Evolutionary conservation across 2,888 invertebrate genomes (phyloP), one percentile per base, ranked within the genome.

Genomic region (Patella depressa): DNA sequence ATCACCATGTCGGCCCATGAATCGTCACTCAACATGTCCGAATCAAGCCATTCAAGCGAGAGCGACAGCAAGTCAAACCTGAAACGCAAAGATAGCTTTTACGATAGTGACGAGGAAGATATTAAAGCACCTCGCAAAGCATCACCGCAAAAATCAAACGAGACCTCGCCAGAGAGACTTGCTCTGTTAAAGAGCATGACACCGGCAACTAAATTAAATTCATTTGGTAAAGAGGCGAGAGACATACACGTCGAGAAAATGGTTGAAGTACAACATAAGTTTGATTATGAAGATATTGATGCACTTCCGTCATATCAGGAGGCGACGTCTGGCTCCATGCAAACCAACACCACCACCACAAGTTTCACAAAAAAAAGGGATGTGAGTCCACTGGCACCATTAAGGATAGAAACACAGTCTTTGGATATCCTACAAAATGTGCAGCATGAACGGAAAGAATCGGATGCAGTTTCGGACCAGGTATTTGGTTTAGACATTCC

Each of bases 21-120:
- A 24, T 15, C 72, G n/a, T 53, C 72, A 11, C 19, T n/a, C 11
- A n/a, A 65, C 65, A 29, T n/a, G n/a, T 11, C 72, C 34, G 45
- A 71, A 71, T 53, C 72, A 34, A 34, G 12, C n/a, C 72, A 34
- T n/a, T 53, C 72, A 3, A 53, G 72, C 54, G 74, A 72, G 17
- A 75, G 75, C 73, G 81, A 78, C 24, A 73, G 55, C 53, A 72
- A 71, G 15, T 73, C 45, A 0, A 80, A 74, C 29, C 73, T 80
- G 24, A 79, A 81, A 70, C 78, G 85, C 19, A 83, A 85, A 71
- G 88, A 89, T 78, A 89, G 88, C 78, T 89, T 89, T 78, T 89
- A 89, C 78, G 88, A 88, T 24, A 87, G 86, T 76, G 88, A 88
- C 76, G 87, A 86, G n/a, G 86, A 88, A 24, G 81, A 81, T 17